Evolutionary conservation across 2,888 invertebrate genomes (phyloP).

Genomic region (Ennomos fuscantarius): DNA sequence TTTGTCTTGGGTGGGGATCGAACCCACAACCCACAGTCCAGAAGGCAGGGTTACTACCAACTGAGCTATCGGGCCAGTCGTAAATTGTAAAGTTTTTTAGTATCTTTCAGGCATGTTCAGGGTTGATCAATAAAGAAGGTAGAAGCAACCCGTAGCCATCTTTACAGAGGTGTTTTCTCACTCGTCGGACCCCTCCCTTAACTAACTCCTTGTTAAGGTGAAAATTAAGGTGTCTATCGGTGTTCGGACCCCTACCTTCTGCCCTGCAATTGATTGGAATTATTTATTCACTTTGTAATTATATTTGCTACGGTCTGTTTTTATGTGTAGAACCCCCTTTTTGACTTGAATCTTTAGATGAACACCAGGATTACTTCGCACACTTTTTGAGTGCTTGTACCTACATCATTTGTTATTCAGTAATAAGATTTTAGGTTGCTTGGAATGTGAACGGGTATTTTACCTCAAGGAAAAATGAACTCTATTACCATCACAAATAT

Average conservation of each 20-base stretch:
- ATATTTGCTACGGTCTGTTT: conserved; percentile 26
- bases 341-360: neutral
- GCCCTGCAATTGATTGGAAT: conserved; percentile 56
- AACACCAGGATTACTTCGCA: neutral
- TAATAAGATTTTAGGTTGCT: too few species aligned
- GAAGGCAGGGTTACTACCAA: too few species aligned
- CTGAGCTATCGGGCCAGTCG: too few species aligned
- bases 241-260: conserved; percentile 24
- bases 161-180: conserved; percentile 25
- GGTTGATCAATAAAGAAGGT: conserved; percentile 19
- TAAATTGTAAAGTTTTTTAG: too few species aligned
- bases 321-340: conserved; percentile 14
- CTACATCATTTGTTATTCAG: too few species aligned
- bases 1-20: too few species aligned
- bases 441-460: too few species aligned
- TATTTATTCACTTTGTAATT: conserved; percentile 51
- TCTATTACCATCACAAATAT: too few species aligned
- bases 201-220: conserved; percentile 48
- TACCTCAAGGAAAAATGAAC: too few species aligned
- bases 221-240: conserved; percentile 57
- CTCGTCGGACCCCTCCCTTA: conserved; percentile 24
- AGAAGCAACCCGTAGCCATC: conserved; percentile 16
- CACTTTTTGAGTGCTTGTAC: too few species aligned
- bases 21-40: too few species aligned
- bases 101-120: too few species aligned